Evolutionary conservation across 1,140 invertebrate genomes (phyloP).

Genomic region (Yoshiicerus persimilis): DNA sequence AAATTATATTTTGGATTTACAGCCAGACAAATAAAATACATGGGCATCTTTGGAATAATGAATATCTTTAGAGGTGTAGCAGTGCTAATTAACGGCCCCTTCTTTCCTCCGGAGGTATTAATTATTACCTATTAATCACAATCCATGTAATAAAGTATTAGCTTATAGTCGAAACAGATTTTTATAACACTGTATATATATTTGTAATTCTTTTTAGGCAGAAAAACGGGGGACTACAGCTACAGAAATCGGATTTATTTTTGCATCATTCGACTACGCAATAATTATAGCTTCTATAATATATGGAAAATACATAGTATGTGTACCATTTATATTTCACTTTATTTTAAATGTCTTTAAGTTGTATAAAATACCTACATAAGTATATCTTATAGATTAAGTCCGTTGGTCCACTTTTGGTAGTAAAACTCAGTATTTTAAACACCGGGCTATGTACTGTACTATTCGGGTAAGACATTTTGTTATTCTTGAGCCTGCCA

Average conservation of each 20-base stretch:
- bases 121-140: neutral
- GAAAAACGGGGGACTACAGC: slow-evolving; percentile 79
- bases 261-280: slow-evolving; percentile 86
- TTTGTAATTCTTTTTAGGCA: slow-evolving; percentile 62
- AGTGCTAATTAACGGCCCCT: slow-evolving; percentile 71
- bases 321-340: neutral
- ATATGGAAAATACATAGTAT: slow-evolving; percentile 63
- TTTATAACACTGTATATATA: neutral
- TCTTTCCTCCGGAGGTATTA: slow-evolving; percentile 60
- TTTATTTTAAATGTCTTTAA: neutral
- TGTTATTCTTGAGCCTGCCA: too few relatives aligned
- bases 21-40: slow-evolving; percentile 75
- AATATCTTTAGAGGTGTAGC: slow-evolving; percentile 87
- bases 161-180: neutral
- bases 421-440: slow-evolving; percentile 83
- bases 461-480: slow-evolving; percentile 74
- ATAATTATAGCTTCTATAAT: slow-evolving; percentile 85
- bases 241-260: slow-evolving; percentile 86
- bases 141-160: neutral
- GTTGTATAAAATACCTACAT: too few relatives aligned
- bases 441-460: slow-evolving; percentile 81
- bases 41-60: slow-evolving; percentile 77
- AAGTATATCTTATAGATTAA: slow-evolving; percentile 70
- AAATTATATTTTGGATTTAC: slow-evolving; percentile 60
- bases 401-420: slow-evolving; percentile 75